Evolutionary conservation across 2,113 vertebrate genomes (phyloP).

Genomic region (Elephas maximus): DNA sequence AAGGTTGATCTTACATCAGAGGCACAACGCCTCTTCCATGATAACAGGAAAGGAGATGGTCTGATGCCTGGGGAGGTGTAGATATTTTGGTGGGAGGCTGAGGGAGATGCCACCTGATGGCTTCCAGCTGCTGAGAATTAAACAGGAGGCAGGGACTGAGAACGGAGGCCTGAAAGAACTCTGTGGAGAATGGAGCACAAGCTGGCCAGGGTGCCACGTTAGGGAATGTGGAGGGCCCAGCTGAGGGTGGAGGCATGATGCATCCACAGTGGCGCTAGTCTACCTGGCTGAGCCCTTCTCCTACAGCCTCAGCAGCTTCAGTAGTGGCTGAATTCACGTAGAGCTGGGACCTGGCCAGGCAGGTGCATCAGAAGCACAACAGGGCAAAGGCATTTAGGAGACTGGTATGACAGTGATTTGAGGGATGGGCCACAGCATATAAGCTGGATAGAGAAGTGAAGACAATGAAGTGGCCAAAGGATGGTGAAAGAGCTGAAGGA

Average conservation of each 20-base stretch:
- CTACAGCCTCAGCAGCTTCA: not conserved
- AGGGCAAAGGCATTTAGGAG: not conserved
- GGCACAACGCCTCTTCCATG: not conserved
- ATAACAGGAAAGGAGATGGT: not conserved
- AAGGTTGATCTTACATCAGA: not conserved
- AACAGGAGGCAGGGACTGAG: not conserved
- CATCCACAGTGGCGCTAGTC: not conserved
- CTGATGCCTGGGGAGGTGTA: too few relatives aligned
- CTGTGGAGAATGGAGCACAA: not conserved
- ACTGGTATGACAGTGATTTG: too few relatives aligned
- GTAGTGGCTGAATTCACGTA: not conserved
- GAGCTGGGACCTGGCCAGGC: not conserved
- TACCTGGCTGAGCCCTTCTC: not conserved
- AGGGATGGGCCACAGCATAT: not conserved
- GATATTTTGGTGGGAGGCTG: not conserved
- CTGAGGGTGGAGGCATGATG: not conserved
- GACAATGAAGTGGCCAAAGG: not conserved
- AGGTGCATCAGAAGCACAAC: not conserved
- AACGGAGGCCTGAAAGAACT: not conserved
- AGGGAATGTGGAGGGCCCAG: not conserved
- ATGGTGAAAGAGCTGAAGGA: not conserved
- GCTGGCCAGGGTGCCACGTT: not conserved
- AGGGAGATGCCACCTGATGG: too few relatives aligned
- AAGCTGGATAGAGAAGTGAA: not conserved
- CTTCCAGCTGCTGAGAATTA: not conserved